Evolutionary conservation across 2,888 invertebrate genomes (phyloP).

Genomic region (Chrysolina haemoptera): DNA sequence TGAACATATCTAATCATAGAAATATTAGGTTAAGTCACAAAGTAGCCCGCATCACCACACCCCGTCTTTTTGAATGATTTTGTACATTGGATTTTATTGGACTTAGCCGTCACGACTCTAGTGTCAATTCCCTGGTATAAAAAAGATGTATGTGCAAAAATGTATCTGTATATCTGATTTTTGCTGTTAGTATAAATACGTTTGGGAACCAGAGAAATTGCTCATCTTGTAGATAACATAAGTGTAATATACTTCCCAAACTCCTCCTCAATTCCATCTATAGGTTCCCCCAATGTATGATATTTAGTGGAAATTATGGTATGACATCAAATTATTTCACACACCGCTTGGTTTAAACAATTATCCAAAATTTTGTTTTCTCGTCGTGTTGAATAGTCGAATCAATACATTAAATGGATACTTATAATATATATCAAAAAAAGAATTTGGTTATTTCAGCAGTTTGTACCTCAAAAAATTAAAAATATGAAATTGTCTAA

Average conservation of each 20-base stretch:
- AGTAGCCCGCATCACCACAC: slow-evolving; percentile 65
- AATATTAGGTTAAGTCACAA: slow-evolving; percentile 50
- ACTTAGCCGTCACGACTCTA: slow-evolving; percentile 64
- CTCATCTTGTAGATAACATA: slow-evolving; percentile 65
- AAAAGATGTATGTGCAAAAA: slow-evolving; percentile 59
- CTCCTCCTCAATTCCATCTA: slow-evolving; percentile 16
- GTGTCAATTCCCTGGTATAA: slow-evolving; percentile 65
- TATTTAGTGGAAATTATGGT: slow-evolving; percentile 13
- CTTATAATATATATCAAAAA: no score
- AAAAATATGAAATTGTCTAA: no score
- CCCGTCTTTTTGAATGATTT: slow-evolving; percentile 56
- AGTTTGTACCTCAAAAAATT: no score
- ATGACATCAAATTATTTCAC: background rate
- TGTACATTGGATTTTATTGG: slow-evolving; percentile 67
- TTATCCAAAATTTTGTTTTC: no score
- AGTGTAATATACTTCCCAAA: slow-evolving; percentile 41
- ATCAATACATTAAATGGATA: no score
- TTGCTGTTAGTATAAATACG: slow-evolving; percentile 67
- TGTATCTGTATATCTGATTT: slow-evolving; percentile 58
- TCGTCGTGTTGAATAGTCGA: no score
- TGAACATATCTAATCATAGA: slow-evolving; percentile 17
- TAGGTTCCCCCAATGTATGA: slow-evolving; percentile 34
- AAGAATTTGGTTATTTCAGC: no score
- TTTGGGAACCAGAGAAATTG: slow-evolving; percentile 68
- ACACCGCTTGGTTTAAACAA: slow-evolving; percentile 3